Conservation (phyloP, 2,888 invertebrate genomes). For the Tachina lurida region DNA sequence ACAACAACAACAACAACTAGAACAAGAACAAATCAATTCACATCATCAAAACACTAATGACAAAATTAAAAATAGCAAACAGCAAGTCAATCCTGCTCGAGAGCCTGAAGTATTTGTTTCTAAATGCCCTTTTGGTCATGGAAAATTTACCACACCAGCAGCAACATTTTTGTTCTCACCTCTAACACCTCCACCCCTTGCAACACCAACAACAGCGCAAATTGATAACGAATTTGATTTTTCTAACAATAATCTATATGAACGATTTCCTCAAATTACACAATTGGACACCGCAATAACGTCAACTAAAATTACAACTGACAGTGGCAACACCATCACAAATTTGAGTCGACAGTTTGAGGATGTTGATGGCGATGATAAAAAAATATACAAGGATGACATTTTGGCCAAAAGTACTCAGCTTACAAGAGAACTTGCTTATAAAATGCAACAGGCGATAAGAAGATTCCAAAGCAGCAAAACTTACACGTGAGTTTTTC, state of each 20-base stretch:
- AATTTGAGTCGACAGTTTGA: conserved; percentile 70
- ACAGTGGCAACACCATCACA: conserved; percentile 44
- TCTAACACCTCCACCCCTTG: conserved; percentile 3
- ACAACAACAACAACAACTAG: conserved; percentile 23
- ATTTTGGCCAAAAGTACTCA: conserved; percentile 79
- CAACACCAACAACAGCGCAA: neutral
- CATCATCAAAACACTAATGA: neutral
- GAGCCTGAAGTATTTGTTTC: conserved; percentile 25
- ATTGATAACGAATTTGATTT: conserved; percentile 27
- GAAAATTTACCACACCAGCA: conserved; percentile 33
- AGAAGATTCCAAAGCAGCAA: conserved; percentile 77
- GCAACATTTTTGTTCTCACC: neutral
- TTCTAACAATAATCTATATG: conserved; percentile 22
- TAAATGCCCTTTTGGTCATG: conserved; percentile 68
- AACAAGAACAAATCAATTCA: conserved; percentile 6
- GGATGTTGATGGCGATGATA: conserved; percentile 62
- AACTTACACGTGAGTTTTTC: conserved; percentile 80
- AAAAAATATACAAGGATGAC: conserved; percentile 58
- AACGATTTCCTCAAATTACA: conserved; percentile 48
- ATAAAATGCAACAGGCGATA: conserved; percentile 74
- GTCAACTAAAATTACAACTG: conserved; percentile 31
- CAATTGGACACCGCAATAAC: conserved; percentile 29
- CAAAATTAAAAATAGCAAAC: neutral
- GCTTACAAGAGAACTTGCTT: conserved; percentile 77
- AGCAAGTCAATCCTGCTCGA: neutral